Conservation (phyloP, 92 coral and sea anemone genomes). For the Scolanthus callimorphus region DNA sequence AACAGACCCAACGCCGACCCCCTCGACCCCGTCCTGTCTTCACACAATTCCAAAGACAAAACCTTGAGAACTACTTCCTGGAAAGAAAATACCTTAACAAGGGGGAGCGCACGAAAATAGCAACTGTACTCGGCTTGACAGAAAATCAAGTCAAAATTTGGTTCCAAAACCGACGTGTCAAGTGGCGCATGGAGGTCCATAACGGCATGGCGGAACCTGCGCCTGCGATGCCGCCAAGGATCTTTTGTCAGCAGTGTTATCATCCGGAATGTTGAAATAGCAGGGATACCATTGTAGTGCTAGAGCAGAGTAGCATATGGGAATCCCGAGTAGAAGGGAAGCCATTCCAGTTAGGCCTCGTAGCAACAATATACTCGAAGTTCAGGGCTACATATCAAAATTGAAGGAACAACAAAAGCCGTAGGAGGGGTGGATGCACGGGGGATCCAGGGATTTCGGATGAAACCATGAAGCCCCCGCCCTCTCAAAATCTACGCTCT, state of each 20-base stretch:
- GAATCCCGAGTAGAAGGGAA: too few species aligned
- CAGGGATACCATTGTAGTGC: too few species aligned
- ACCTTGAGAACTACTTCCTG: slow-evolving; percentile 17
- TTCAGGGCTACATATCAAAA: too few species aligned
- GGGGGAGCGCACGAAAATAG: slow-evolving; percentile 19
- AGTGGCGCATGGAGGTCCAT: slow-evolving; percentile 19
- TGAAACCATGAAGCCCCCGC: too few species aligned
- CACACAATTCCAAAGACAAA: slow-evolving; percentile 19
- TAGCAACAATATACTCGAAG: too few species aligned
- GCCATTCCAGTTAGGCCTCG: too few species aligned
- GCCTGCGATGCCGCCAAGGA: slow-evolving; percentile 17
- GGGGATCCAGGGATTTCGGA: too few species aligned
- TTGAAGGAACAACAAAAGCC: too few species aligned
- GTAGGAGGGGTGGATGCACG: too few species aligned
- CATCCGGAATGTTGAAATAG: too few species aligned
- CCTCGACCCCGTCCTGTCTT: slow-evolving; percentile 32
- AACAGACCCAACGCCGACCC: slow-evolving; percentile 18
- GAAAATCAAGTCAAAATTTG: slow-evolving; percentile 38
- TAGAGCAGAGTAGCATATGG: too few species aligned
- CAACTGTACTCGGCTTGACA: slow-evolving; percentile 8
- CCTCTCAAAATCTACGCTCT: too few species aligned
- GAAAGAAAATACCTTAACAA: slow-evolving; percentile 21
- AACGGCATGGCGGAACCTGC: slow-evolving; percentile 10
- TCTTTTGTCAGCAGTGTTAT: slow-evolving; percentile 35
- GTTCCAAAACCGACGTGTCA: slow-evolving; percentile 36